Conservation (phyloP, 2,888 invertebrate species). For the Eupithecia dodoneata region DNA sequence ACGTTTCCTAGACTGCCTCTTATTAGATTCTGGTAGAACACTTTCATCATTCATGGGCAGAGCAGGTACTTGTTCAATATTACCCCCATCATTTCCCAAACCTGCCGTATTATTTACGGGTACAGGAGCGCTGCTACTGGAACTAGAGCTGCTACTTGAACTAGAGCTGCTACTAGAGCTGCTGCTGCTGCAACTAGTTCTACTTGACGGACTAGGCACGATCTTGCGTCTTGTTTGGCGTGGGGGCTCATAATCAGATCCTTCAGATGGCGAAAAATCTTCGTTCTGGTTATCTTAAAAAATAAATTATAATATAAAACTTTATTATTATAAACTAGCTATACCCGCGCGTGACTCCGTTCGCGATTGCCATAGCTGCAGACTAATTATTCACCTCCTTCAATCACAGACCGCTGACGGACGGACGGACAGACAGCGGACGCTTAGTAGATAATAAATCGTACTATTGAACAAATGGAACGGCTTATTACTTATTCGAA, state of each 20-base stretch:
- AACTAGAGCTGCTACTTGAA: neutral
- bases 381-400: no score
- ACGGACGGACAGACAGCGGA: no score
- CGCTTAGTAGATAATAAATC: no score
- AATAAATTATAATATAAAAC: neutral
- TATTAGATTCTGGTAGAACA: conserved; percentile 14
- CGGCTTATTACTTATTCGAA: no score
- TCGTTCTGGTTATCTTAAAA: conserved; percentile 10
- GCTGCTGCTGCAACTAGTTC: conserved; percentile 6
- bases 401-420: no score
- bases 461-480: no score
- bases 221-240: conserved; percentile 5
- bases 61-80: conserved; percentile 3
- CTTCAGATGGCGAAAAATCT: conserved; percentile 3
- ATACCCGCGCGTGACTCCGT: no score
- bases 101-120: neutral
- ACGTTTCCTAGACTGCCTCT: conserved; percentile 31
- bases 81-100: conserved; percentile 1
- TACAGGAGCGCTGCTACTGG: neutral
- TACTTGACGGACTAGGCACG: neutral
- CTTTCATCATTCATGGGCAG: neutral
- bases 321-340: no score
- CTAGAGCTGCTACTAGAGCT: neutral
- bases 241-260: conserved; percentile 6
- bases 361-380: no score